Percentiles rank a stretch among this genome's conserved stretches.
Evolutionary conservation across 1,140 invertebrate species (phyloP).

Genomic region (silkworm (Bombyx mori)): ASM3026992v2 NC_085128.1:7318501-7319000

Average conservation of each 20-base stretch:
- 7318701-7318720: slow-evolving; percentile 4
- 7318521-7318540: too few species aligned
- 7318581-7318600: neutral
- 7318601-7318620: slow-evolving; percentile 19
- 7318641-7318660: slow-evolving; percentile 17
- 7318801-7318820: neutral
- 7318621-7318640: slow-evolving; percentile 19
- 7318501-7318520: too few species aligned
- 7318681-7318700: slow-evolving; percentile 5
- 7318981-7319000: too few species aligned
- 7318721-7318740: slow-evolving; percentile 28
- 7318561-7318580: slow-evolving; percentile 1
- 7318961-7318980: too few species aligned
- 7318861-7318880: neutral
- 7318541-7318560: neutral
- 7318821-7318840: neutral
- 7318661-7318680: slow-evolving; percentile 5
- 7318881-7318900: neutral
- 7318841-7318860: neutral
- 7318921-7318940: too few species aligned
- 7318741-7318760: slow-evolving; percentile 25
- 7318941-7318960: too few species aligned
- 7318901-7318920: too few species aligned
- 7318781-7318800: slow-evolving; percentile 10
- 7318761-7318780: slow-evolving; percentile 12